Conservation (phyloP, 2,888 invertebrate species). For the Serrognathus titanus region DNA sequence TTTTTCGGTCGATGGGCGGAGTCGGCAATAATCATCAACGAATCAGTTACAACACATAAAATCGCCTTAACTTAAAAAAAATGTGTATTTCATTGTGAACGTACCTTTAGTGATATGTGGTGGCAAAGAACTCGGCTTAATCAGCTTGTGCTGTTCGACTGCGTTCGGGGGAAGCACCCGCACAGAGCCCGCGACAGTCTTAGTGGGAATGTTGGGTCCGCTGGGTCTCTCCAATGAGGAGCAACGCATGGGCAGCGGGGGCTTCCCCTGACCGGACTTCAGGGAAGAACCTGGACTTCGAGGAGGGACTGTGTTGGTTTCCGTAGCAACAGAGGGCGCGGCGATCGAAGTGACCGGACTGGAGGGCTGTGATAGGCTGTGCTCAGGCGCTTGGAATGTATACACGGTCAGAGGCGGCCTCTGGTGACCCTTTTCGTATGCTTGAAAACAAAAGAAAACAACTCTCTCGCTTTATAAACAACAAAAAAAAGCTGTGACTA, state of each 20-base stretch:
- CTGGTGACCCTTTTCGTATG: slow-evolving; percentile 81
- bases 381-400: slow-evolving; percentile 79
- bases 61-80: no score
- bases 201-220: slow-evolving; percentile 55
- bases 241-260: slow-evolving; percentile 75
- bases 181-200: slow-evolving; percentile 47
- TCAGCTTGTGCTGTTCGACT: slow-evolving; percentile 54
- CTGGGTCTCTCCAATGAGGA: slow-evolving; percentile 81
- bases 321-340: slow-evolving; percentile 22
- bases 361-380: slow-evolving; percentile 55
- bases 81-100: not conserved
- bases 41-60: no score
- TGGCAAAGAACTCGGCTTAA: slow-evolving; percentile 67
- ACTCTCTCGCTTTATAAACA: no score
- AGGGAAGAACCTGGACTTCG: slow-evolving; percentile 46
- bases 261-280: slow-evolving; percentile 46
- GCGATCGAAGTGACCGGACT: slow-evolving; percentile 47
- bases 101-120: slow-evolving; percentile 74
- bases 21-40: no score
- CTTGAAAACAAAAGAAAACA: slow-evolving; percentile 46
- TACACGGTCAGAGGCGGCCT: slow-evolving; percentile 83
- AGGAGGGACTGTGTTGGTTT: slow-evolving; percentile 37
- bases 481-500: slow-evolving; percentile 13
- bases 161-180: slow-evolving; percentile 46
- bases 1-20: no score